phyloP scores from a whole-genome alignment of 2,888 invertebrate species.

The Hyposoter dolosus region DNA sequence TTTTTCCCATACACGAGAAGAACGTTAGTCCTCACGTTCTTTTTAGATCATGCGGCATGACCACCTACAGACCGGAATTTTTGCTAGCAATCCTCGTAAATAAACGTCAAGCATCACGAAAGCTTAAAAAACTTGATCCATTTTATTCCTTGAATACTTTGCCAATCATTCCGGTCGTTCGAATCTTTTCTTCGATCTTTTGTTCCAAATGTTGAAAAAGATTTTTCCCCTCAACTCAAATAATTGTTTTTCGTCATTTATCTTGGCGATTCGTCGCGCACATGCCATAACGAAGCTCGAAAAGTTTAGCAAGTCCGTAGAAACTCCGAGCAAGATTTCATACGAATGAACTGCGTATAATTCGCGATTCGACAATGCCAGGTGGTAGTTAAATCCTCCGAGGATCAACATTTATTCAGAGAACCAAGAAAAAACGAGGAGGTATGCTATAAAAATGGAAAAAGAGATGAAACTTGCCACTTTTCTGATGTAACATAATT shows the following conservation, averaged over 20 bases:
- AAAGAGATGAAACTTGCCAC: conserved; percentile 33
- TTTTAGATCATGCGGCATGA: neutral
- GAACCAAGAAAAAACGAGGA: conserved; percentile 15
- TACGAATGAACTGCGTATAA: neutral
- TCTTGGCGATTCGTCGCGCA: neutral
- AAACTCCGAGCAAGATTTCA: neutral
- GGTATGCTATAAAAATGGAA: conserved; percentile 7
- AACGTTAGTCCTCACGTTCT: neutral
- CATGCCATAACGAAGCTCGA: conserved; percentile 19
- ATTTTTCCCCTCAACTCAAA: neutral
- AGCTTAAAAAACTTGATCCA: neutral
- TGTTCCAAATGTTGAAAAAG: neutral
- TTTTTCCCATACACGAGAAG: neutral
- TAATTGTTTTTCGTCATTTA: neutral
- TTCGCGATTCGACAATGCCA: conserved; percentile 36
- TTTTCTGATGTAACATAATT: conserved; percentile 58
- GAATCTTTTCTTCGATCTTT: neutral
- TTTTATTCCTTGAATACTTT: neutral
- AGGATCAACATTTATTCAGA: conserved; percentile 57
- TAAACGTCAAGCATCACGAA: neutral
- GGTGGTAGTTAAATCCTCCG: conserved; percentile 43
- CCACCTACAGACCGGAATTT: too few species aligned
- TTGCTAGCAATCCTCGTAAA: neutral
- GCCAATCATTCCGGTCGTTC: too few species aligned
- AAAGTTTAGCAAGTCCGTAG: conserved; percentile 9